Percentiles rank a stretch among this genome's conserved stretches.
phyloP scores from a whole-genome alignment of 2,113 vertebrate genomes.

The Campylomormyrus tamandua region DNA sequence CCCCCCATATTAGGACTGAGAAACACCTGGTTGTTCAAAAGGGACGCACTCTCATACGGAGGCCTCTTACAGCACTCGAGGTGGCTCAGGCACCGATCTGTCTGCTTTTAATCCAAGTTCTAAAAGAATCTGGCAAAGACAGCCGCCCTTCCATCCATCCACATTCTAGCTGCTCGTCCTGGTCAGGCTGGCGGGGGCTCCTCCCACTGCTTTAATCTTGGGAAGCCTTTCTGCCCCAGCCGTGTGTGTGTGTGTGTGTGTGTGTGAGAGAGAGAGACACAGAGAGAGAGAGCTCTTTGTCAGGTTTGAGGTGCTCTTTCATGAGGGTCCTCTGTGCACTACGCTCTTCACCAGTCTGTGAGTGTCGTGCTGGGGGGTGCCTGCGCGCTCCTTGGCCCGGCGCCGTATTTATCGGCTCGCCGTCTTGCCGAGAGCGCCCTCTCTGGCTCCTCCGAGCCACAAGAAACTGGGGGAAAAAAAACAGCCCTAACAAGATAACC shows the following conservation, averaged over 20 bases:
- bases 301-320: background rate
- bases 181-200: background rate
- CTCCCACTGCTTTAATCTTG: slow-evolving; percentile 21
- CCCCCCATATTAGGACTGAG: background rate
- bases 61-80: background rate
- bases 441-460: background rate
- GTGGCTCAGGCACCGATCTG: background rate
- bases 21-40: slow-evolving; percentile 15
- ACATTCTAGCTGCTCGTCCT: background rate
- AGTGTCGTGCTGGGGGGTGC: background rate
- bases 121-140: slow-evolving; percentile 13
- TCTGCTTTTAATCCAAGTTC: background rate
- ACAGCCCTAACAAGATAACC: background rate
- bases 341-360: background rate
- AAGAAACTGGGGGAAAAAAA: background rate
- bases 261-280: background rate
- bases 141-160: background rate
- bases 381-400: background rate
- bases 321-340: background rate
- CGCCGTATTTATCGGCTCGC: background rate
- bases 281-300: background rate
- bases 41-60: background rate
- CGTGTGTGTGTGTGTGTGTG: background rate
- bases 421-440: background rate
- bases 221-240: background rate